These are phyloP conservation scores for Conopomorpha cramerella DNA, from an alignment of 1,140 invertebrate genomes.

Conservation along the genomic window DNA sequence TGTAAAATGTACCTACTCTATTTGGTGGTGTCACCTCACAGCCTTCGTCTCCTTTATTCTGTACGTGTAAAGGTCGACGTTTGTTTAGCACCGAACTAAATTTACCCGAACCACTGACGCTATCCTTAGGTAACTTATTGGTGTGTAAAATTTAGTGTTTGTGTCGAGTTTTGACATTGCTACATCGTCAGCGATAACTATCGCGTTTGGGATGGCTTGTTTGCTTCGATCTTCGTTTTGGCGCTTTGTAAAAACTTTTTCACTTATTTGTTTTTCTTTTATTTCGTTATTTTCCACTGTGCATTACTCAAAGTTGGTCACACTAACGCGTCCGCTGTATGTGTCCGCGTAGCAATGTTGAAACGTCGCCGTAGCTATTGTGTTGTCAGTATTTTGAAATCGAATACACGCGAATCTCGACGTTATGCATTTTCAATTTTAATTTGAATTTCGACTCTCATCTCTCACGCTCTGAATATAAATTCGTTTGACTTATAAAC, in stretches of 20 bases:
- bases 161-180: constrained; percentile 50
- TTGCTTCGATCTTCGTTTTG: constrained; percentile 8
- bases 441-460: too few relatives aligned
- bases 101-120: too few relatives aligned
- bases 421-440: too few relatives aligned
- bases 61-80: too few relatives aligned
- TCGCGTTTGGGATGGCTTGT: constrained; percentile 13
- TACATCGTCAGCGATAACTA: constrained; percentile 14
- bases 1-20: too few relatives aligned
- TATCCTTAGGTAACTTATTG: too few relatives aligned
- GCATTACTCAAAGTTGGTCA: constrained; percentile 51
- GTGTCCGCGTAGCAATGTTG: constrained; percentile 44
- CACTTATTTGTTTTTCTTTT: background rate
- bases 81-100: too few relatives aligned
- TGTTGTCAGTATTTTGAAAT: constrained; percentile 53
- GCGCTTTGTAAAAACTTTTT: background rate
- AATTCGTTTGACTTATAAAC: too few relatives aligned
- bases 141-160: constrained; percentile 25
- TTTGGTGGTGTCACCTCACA: too few relatives aligned
- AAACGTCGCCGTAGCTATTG: constrained; percentile 30
- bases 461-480: too few relatives aligned
- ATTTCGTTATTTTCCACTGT: constrained; percentile 8
- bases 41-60: too few relatives aligned
- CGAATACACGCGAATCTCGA: too few relatives aligned
- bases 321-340: constrained; percentile 7